Base-by-base conservation (phyloP, 92 coral and sea anemone genomes). In the Bergia puertoricense region DNA sequence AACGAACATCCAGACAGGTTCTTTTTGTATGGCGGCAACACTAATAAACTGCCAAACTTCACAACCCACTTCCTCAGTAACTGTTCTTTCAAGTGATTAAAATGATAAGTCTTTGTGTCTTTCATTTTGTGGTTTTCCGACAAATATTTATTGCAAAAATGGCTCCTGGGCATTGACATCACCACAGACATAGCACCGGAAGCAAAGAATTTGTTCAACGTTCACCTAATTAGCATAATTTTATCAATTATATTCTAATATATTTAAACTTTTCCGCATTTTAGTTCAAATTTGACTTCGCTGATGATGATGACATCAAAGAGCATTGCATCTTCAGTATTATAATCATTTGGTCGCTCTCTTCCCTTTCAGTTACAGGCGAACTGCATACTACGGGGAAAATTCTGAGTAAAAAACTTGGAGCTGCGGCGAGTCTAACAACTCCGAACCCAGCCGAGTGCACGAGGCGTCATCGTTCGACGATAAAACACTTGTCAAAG, bases 151-250 rank as follows among this genome's bases (percentile, higher is more conserved):
- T 20, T 76, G 1, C 57, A 41, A 81, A 42, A 62, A 66, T 66
- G 22, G n/a, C 5, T 16, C 51, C 20, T 76, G 22, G 56, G 23
- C 65, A 36, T 4, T 82, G 86, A 67, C 86, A 66, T 82, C 86
- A 81, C 44, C 41, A 22, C 20, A 82, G 10, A 76, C 18, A 66
- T 18, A 5, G 39, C 41, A 43, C 86, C 77, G 86, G 86, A 82
- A 82, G 10, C 43, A 50, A 44, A 42, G 56, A 16, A 10, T 44
- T 66, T 66, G 37, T 36, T 81, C 39, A 30, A 30, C 48, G 40
- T 82, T 59, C 56, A 44, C 18, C n/a, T 39, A 82, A 82, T 82
- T 82, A 66, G 76, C 86, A 82, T 82, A 82, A 66, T 82, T 82
- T 66, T 44, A 82, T 43, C 41, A 66, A 82, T 65, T 66, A 23